Evolutionary conservation across 2,888 invertebrate genomes (phyloP).

Genomic region (Drosophila eohydei): DNA sequence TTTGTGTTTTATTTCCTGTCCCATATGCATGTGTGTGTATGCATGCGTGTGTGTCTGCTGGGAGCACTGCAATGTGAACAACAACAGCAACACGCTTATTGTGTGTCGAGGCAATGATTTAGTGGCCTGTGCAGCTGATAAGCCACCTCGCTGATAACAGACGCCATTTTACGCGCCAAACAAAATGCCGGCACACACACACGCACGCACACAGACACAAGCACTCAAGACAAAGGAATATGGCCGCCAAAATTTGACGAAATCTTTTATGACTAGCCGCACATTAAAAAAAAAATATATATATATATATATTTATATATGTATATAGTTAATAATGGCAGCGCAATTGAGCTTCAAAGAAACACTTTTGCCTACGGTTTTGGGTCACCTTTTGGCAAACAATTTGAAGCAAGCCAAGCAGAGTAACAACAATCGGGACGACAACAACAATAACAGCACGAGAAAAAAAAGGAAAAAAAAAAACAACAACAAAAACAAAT

Average conservation of each 20-base stretch:
- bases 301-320: not conserved
- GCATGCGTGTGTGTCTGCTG: conserved; percentile 3
- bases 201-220: conserved; percentile 7
- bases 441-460: conserved; percentile 19
- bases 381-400: conserved; percentile 17
- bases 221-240: conserved; percentile 18
- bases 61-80: conserved; percentile 1
- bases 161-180: conserved; percentile 54
- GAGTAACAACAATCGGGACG: conserved; percentile 7
- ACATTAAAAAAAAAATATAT: conserved; percentile 6
- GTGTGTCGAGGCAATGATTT: conserved; percentile 30
- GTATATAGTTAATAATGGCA: not conserved
- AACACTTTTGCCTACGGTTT: conserved; percentile 41
- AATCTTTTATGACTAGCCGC: conserved; percentile 22
- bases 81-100: conserved; percentile 27
- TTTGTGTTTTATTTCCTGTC: conserved; percentile 5
- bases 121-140: conserved; percentile 48
- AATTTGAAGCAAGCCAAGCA: conserved; percentile 6
- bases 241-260: conserved; percentile 14
- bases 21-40: conserved; percentile 14
- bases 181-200: conserved; percentile 44
- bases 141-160: conserved; percentile 45
- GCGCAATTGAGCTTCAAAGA: conserved; percentile 21
- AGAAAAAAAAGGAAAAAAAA: not conserved
- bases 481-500: conserved; percentile 6